These are phyloP conservation scores for Menidia beryllina DNA, from an alignment of 2,113 vertebrate species.

Conservation along the genomic window DNA sequence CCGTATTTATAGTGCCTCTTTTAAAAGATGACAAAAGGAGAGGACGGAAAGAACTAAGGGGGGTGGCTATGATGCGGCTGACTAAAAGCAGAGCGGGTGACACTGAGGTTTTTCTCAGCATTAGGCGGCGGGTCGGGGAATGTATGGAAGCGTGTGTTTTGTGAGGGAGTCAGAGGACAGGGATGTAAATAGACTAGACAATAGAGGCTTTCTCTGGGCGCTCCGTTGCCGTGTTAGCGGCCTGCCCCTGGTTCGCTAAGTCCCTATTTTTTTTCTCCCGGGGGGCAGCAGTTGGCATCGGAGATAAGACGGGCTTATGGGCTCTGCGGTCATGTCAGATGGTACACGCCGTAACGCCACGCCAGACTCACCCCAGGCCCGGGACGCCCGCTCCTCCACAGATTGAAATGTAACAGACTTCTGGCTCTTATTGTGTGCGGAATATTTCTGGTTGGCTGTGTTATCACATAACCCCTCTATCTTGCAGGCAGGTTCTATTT, in stretches of 20 bases:
- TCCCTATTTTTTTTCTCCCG: constrained; percentile 50
- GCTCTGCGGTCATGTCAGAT: constrained; percentile 44
- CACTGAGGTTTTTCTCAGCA: constrained; percentile 33
- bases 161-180: constrained; percentile 9
- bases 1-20: constrained; percentile 59
- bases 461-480: constrained; percentile 27
- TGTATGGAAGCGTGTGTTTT: constrained; percentile 39
- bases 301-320: constrained; percentile 66
- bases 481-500: constrained; percentile 35
- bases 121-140: constrained; percentile 24
- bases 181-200: constrained; percentile 56
- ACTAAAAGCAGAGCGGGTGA: constrained; percentile 44
- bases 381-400: constrained; percentile 45
- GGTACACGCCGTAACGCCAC: constrained; percentile 7
- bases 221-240: constrained; percentile 36
- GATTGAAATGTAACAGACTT: constrained; percentile 2
- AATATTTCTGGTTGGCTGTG: constrained; percentile 39
- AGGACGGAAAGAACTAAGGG: constrained; percentile 22
- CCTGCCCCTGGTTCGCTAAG: constrained; percentile 31
- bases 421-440: constrained; percentile 8
- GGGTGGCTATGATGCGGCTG: constrained; percentile 35
- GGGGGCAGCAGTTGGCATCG: constrained; percentile 39
- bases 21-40: constrained; percentile 43
- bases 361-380: constrained; percentile 8
- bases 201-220: constrained; percentile 55